Evolutionary conservation across 2,113 vertebrate species (phyloP).

Genomic region (Propithecus coquereli): DNA sequence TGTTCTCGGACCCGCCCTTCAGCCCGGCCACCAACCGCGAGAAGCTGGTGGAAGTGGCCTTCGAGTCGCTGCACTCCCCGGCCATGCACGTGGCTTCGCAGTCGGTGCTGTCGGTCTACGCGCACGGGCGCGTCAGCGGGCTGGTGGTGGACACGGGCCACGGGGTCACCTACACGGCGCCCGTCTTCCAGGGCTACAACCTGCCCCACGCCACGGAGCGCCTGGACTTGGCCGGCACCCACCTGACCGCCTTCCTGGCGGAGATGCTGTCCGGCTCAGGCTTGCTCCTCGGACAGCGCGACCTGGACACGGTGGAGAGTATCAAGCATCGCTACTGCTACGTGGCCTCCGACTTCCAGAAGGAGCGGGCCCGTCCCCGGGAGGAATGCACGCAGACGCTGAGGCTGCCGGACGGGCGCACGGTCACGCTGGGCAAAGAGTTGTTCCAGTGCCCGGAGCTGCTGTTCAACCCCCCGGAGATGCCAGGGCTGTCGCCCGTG

Average conservation of each 20-base stretch:
- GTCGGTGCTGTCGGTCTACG: constrained; percentile 68
- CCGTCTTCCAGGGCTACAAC: constrained; percentile 74
- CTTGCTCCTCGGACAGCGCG: neutral
- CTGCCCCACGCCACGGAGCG: constrained; percentile 66
- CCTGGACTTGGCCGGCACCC: constrained; percentile 75
- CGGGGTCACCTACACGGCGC: constrained; percentile 60
- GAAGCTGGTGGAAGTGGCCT: constrained; percentile 76
- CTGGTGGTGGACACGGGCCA: constrained; percentile 77
- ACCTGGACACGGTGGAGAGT: constrained; percentile 51
- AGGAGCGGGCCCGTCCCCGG: neutral
- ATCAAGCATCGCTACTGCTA: constrained; percentile 76
- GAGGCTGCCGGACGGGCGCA: constrained; percentile 68
- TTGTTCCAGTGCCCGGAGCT: constrained; percentile 74
- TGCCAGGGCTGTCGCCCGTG: constrained; percentile 29
- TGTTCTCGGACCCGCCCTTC: constrained; percentile 78
- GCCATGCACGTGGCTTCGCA: constrained; percentile 75
- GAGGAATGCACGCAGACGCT: neutral
- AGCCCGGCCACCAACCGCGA: constrained; percentile 77
- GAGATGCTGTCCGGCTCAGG: constrained; percentile 56
- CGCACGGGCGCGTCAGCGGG: constrained; percentile 72
- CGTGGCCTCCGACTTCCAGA: constrained; percentile 47
- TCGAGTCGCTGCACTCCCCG: constrained; percentile 66
- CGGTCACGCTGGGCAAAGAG: constrained; percentile 65
- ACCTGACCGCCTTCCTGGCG: constrained; percentile 73
- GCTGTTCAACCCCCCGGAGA: constrained; percentile 65